A percentile compares a stretch with the other conserved stretches of the same genome.
phyloP scores from a whole-genome alignment of 1,140 invertebrate species.

The Drosophila melanogaster region DNA sequence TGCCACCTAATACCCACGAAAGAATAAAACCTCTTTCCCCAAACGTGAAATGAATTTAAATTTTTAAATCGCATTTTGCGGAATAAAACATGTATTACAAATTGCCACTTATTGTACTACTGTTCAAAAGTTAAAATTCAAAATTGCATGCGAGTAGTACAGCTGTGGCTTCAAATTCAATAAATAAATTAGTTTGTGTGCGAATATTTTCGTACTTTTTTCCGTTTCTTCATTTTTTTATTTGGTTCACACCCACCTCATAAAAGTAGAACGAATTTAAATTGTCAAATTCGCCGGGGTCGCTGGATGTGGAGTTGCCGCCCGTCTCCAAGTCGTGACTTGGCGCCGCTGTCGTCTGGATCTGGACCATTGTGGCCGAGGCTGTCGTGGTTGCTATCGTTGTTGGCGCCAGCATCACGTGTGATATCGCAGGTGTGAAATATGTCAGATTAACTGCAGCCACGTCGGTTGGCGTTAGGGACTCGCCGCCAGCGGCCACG shows the following conservation, averaged over 20 bases:
- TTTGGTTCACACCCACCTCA: constrained; percentile 54
- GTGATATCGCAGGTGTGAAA: constrained; percentile 77
- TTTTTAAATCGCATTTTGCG: not conserved
- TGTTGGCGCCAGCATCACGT: constrained; percentile 72
- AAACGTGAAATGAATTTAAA: not conserved
- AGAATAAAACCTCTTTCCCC: not conserved
- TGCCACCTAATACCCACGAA: not conserved
- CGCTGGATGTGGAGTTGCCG: constrained; percentile 38
- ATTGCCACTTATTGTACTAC: constrained; percentile 5
- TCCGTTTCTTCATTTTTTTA: not conserved
- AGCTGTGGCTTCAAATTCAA: constrained; percentile 36
- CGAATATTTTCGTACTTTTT: not conserved
- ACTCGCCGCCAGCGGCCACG: constrained; percentile 2
- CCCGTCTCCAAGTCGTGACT: constrained; percentile 53
- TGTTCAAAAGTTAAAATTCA: constrained; percentile 31
- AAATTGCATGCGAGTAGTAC: constrained; percentile 20
- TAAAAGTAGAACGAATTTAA: constrained; percentile 80
- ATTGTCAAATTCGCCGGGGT: constrained; percentile 67
- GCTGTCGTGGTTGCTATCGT: constrained; percentile 22
- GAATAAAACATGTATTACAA: constrained; percentile 1
- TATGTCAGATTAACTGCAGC: constrained; percentile 71
- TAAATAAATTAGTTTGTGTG: constrained; percentile 53
- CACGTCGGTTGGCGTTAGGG: constrained; percentile 9
- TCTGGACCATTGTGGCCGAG: constrained; percentile 48
- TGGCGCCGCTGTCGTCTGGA: constrained; percentile 63